Evolutionary conservation across 1,140 invertebrate genomes (phyloP).

Genomic region (Battus philenor): DNA sequence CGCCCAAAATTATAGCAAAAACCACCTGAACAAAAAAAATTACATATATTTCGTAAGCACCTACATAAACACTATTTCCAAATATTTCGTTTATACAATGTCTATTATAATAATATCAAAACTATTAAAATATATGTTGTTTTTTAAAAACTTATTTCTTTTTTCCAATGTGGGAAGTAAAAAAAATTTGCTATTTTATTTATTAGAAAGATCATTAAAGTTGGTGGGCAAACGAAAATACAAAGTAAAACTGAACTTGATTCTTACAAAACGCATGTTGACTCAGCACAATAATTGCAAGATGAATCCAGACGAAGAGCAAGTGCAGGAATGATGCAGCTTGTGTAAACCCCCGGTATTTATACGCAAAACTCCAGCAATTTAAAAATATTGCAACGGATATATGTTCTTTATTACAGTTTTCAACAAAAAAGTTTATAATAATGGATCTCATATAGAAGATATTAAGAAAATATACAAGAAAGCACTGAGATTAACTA

Average conservation of each 20-base stretch:
- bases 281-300: conserved; percentile 26
- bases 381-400: conserved; percentile 49
- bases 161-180: no score
- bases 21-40: conserved; percentile 26
- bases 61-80: not conserved
- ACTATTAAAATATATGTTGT: no score
- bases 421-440: conserved; percentile 43
- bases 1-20: conserved; percentile 21
- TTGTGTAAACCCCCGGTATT: conserved; percentile 56
- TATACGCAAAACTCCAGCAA: conserved; percentile 62
- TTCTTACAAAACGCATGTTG: conserved; percentile 58
- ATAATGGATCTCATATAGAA: conserved; percentile 35
- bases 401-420: conserved; percentile 47
- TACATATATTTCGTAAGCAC: not conserved
- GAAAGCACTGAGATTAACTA: no score
- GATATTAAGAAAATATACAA: conserved; percentile 7
- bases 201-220: not conserved
- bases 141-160: no score
- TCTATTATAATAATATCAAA: no score
- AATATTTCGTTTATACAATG: no score
- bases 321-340: conserved; percentile 52
- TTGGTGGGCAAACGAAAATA: not conserved
- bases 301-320: conserved; percentile 35
- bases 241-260: conserved; percentile 5
- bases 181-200: not conserved